These are phyloP conservation scores for Pterobdella sp. DNA, from an alignment of 2,888 invertebrate genomes.

Conservation along the genomic window DNA sequence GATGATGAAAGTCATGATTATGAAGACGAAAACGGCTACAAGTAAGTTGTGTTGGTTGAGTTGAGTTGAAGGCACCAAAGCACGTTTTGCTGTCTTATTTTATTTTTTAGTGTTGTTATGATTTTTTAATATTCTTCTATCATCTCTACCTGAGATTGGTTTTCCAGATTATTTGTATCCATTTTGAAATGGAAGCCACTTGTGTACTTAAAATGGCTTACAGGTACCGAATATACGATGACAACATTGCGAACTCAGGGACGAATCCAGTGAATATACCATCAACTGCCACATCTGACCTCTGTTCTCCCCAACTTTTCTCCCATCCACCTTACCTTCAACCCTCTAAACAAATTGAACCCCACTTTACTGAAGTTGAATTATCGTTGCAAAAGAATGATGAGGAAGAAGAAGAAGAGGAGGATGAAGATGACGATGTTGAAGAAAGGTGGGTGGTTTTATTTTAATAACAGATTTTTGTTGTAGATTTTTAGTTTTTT, in stretches of 20 bases:
- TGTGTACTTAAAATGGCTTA: neutral
- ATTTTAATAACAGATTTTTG: too few species aligned
- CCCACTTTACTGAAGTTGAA: too few species aligned
- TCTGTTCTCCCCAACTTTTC: neutral
- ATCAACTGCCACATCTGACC: neutral
- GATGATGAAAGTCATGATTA: constrained; percentile 52
- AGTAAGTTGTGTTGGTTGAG: constrained; percentile 39
- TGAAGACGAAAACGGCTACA: constrained; percentile 50
- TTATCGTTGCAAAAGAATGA: too few species aligned
- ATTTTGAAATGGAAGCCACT: neutral
- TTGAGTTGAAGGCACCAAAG: neutral
- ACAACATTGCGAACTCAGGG: constrained; percentile 17
- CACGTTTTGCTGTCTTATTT: neutral
- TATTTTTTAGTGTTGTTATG: neutral
- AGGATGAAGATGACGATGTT: neutral
- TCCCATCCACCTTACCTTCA: too few species aligned
- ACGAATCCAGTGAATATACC: neutral
- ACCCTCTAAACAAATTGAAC: too few species aligned
- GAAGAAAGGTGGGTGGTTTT: too few species aligned
- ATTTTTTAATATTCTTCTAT: neutral
- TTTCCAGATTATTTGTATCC: neutral
- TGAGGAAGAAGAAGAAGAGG: neutral
- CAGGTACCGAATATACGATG: constrained; percentile 26
- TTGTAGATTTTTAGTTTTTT: too few species aligned
- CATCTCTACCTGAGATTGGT: neutral